Evolutionary conservation across 2,113 vertebrate genomes (phyloP), one percentile per base, ranked within the genome.

Genomic region (Peromyscus californicus): DNA sequence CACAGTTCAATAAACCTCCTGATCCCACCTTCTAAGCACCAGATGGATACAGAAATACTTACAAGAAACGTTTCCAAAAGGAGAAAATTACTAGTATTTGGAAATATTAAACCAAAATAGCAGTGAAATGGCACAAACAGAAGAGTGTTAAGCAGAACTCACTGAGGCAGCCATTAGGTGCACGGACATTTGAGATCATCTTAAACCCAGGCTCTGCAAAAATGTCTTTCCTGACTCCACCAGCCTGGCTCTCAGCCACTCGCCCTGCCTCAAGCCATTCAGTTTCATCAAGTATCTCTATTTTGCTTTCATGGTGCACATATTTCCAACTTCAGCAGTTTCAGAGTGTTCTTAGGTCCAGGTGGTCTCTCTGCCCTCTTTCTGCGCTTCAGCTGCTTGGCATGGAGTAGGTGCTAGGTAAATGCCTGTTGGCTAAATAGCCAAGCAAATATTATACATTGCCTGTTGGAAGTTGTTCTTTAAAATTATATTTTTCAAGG

Each of bases 81-180:
- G 61, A 70, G 42, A 67, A 75, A 72, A 82, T 51, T 70, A 91
- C 75, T 59, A 85, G 82, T 92, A 91, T 94, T 95, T 94, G 48
- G 89, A 78, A 93, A 91, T 70, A 67, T 36, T 86, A 92, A 89
- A 94, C 33, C 51, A 89, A 89, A 51, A 51, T 51, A 96, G 61
- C 54, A 26, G n/a, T 87, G 85, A 89, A 90, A 88, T 13, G 26
- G 17, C 29, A 78, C 3, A 31, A 90, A 45, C 86, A 59, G 84
- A 85, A 92, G 12, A 48, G 48, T 9, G 42, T 76, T 94, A 42
- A 76, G 13, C 78, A 39, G 76, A 85, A 86, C 26, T 89, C 83
- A 67, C 29, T 5, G 3, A 51, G 39, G n/a, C 22, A 48, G 21
- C 76, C 19, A 61, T 54, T 39, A 87, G n/a, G 65, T 45, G 72